phyloP scores from a whole-genome alignment of 2,113 vertebrate species.

The Varanus salvator region DNA sequence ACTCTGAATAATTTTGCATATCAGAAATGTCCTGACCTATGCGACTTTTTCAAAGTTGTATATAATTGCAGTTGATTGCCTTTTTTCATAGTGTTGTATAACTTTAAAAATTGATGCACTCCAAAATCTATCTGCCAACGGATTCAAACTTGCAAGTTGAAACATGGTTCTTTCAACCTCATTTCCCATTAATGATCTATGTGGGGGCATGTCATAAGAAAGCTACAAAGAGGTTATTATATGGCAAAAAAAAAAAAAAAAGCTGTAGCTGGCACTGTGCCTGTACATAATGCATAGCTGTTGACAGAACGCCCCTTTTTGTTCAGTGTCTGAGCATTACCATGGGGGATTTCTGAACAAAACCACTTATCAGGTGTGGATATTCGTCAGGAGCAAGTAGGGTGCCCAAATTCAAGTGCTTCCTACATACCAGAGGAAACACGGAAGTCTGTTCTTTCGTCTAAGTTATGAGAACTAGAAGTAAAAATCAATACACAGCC shows the following conservation, averaged over 20 bases:
- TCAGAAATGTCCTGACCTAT: conserved; percentile 51
- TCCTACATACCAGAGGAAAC: background rate
- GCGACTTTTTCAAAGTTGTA: conserved; percentile 55
- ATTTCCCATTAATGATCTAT: conserved; percentile 50
- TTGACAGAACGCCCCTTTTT: background rate
- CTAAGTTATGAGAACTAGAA: background rate
- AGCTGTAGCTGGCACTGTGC: background rate
- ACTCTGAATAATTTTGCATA: conserved; percentile 63
- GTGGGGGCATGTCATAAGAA: background rate
- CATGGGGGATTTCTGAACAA: background rate
- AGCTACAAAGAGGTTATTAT: background rate
- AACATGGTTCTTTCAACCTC: background rate
- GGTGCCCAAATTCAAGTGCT: background rate
- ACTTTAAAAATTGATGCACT: conserved; percentile 66
- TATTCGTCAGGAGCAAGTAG: background rate
- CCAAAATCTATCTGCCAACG: conserved; percentile 55
- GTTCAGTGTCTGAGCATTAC: background rate
- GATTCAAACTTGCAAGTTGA: background rate
- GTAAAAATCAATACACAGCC: background rate
- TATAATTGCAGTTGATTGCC: conserved; percentile 58
- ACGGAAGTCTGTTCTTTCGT: background rate
- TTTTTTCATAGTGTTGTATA: conserved; percentile 55
- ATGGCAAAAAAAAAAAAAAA: background rate
- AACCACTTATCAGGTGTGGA: background rate
- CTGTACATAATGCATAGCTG: background rate